A percentile compares a stretch with the other conserved stretches of the same genome.
Evolutionary conservation across 2,113 vertebrate genomes (phyloP).

Genomic region (Nymphicus hollandicus): DNA sequence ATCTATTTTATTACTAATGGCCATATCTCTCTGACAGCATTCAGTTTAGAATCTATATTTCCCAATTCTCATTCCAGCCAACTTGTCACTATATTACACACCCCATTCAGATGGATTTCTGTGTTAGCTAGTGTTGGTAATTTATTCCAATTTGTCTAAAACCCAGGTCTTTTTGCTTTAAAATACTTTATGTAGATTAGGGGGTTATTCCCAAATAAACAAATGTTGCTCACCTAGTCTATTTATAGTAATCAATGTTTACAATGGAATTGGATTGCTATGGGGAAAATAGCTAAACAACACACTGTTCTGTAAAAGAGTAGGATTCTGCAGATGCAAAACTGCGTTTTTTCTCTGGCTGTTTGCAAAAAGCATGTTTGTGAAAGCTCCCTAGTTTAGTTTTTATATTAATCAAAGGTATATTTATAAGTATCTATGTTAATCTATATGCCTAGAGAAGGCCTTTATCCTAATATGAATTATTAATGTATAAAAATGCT

Average conservation of each 20-base stretch:
- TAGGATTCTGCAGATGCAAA: neutral
- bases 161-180: rapidly evolving
- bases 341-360: neutral
- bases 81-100: rapidly evolving
- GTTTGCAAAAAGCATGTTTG: neutral
- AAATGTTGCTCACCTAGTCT: neutral
- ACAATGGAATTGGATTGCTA: neutral
- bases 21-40: neutral
- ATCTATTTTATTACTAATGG: neutral
- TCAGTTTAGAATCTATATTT: neutral
- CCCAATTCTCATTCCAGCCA: neutral
- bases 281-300: neutral
- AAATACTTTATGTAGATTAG: neutral
- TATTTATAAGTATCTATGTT: neutral
- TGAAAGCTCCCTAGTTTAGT: neutral
- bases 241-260: neutral
- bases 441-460: neutral
- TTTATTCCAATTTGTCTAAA: neutral
- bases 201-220: neutral
- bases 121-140: neutral
- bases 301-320: neutral
- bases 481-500: slow-evolving; percentile 21
- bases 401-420: neutral
- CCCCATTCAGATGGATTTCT: neutral
- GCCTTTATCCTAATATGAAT: neutral